Base-by-base conservation (phyloP, 2,113 vertebrate species). In the Tyto alba region DNA sequence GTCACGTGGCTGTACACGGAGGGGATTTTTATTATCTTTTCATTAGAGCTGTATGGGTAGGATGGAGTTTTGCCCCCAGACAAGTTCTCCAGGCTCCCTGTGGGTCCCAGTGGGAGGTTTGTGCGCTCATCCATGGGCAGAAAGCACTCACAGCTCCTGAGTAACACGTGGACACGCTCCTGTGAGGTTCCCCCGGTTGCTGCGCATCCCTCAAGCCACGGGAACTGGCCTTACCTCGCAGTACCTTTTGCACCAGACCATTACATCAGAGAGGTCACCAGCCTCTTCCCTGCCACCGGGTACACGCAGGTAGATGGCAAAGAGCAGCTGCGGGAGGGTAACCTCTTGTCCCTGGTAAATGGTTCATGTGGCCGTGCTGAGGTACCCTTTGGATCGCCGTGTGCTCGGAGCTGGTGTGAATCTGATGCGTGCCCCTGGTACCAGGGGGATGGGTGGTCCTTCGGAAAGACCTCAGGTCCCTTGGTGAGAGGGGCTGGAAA, bases 11-110 rank as follows among this genome's bases (percentile, higher is more conserved):
- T 73, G 6, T 45, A 57, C 3, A 1, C 12, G 4, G 62, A 93
- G 72, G n/a, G 29, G 69, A 53, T 60, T 96, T 89, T 45, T 93
- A 62, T 93, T 93, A 75, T 75, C 45, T 90, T 93, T 95, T 88
- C 50, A 76, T 94, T 93, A 83, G 71, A 90, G 32, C 52, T 74
- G 12, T 72, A 62, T 5, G 72, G 21, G n/a, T 69, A 83, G n/a
- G 50, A 84, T 83, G 12, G 23, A 93, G 43, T 90, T 91, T 66
- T 88, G 55, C 47, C 57, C 55, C 77, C 69, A 74, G 71, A 69
- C 22, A 41, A 66, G 89, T 91, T 90, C 57, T 67, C 12, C 52
- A 71, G 73, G 43, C 62, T 94, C 80, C 56, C 81, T 43, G 26
- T 83, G 88, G 59, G 75, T 94, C 64, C 72, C 20, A 3, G 32